These are phyloP conservation scores for Aphelocoma coerulescens DNA, from an alignment of 2,113 vertebrate species.

Conservation along the genomic window DNA sequence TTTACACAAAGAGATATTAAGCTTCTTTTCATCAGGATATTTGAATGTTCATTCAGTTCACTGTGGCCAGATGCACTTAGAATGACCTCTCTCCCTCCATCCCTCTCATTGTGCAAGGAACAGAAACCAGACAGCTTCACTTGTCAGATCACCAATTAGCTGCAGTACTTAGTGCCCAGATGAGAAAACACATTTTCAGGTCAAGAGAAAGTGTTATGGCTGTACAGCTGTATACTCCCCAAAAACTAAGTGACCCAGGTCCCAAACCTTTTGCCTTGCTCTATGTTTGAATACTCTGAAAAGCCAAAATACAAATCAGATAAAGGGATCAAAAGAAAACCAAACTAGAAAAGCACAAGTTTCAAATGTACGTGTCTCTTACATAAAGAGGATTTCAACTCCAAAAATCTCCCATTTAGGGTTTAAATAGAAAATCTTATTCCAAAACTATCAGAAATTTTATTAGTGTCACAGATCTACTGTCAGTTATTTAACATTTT, in stretches of 20 bases:
- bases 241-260: conserved; percentile 14
- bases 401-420: not conserved
- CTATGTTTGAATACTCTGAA: not conserved
- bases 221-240: conserved; percentile 25
- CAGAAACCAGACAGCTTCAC: not conserved
- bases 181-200: conserved; percentile 33
- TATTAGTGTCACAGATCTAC: not conserved
- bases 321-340: not conserved
- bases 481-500: not conserved
- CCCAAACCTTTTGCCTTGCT: not conserved
- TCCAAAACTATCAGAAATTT: not conserved
- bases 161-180: conserved; percentile 36
- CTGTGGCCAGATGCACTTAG: not conserved
- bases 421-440: conserved; percentile 44
- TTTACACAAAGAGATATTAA: not conserved
- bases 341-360: conserved; percentile 9
- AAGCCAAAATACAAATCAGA: not conserved
- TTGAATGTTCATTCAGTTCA: not conserved
- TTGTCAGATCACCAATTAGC: not conserved
- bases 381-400: conserved; percentile 15
- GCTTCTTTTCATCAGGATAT: not conserved
- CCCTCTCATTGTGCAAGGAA: not conserved
- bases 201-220: conserved; percentile 47
- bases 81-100: not conserved
- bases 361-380: not conserved